These are phyloP conservation scores for Heteromormyrus szaboi DNA, from an alignment of 2,797 vertebrate species.

Conservation along the genomic window DNA sequence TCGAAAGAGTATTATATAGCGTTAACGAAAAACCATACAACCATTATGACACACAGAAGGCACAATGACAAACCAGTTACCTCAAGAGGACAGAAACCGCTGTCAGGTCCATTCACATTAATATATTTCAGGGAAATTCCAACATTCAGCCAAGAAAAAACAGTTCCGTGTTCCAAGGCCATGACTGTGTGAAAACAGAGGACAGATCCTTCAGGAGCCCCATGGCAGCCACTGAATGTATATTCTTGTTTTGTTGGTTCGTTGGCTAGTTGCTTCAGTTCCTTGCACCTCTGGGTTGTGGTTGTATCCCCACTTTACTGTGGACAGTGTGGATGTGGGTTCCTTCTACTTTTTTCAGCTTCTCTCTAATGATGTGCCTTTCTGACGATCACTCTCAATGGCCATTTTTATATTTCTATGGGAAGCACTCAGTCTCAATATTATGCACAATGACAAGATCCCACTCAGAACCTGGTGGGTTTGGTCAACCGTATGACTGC, in stretches of 20 bases:
- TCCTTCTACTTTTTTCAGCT: neutral
- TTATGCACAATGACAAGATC: neutral
- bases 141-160: neutral
- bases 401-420: neutral
- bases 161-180: neutral
- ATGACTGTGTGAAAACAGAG: neutral
- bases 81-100: neutral
- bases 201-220: neutral
- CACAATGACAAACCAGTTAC: neutral
- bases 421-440: neutral
- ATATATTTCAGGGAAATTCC: neutral
- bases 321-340: neutral
- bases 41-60: neutral
- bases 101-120: neutral
- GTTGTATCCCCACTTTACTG: neutral
- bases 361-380: neutral
- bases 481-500: neutral
- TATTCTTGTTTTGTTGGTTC: neutral
- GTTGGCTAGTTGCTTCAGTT: neutral
- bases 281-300: neutral
- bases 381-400: neutral
- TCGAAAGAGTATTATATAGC: neutral
- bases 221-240: neutral
- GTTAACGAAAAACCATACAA: neutral
- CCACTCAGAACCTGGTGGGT: neutral